A percentile compares a stretch with the other conserved stretches of the same genome.
Evolutionary conservation across 2,888 invertebrate species (phyloP).

Genomic region (Rhingia campestris): DNA sequence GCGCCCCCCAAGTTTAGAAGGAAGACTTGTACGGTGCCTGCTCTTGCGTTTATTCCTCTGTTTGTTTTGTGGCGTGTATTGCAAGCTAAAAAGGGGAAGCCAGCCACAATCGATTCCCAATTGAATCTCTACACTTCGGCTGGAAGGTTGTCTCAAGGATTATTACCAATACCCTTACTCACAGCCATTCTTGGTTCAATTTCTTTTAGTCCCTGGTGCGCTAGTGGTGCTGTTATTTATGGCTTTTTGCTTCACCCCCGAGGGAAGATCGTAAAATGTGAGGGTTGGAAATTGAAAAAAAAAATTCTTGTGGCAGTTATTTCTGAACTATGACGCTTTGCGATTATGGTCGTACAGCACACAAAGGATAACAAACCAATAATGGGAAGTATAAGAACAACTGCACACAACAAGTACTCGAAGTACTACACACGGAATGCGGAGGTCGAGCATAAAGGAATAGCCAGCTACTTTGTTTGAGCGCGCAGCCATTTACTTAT

Average conservation of each 20-base stretch:
- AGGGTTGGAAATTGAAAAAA: constrained; percentile 34
- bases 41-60: constrained; percentile 4
- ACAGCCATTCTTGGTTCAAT: constrained; percentile 32
- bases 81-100: neutral
- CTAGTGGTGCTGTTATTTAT: constrained; percentile 35
- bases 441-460: neutral
- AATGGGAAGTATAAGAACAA: neutral
- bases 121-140: constrained; percentile 67
- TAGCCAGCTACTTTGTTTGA: neutral
- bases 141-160: constrained; percentile 67
- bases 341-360: constrained; percentile 44
- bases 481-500: neutral
- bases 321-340: constrained; percentile 60
- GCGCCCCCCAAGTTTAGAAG: constrained; percentile 10
- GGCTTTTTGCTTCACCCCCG: constrained; percentile 16
- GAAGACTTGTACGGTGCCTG: neutral
- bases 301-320: constrained; percentile 53
- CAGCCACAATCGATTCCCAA: constrained; percentile 61
- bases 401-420: constrained; percentile 1
- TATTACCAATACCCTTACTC: constrained; percentile 30
- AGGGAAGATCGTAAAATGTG: constrained; percentile 28
- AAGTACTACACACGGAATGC: neutral
- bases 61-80: constrained; percentile 28
- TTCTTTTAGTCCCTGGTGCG: constrained; percentile 1
- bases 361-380: constrained; percentile 37